These are phyloP conservation scores for Apistogramma diplotaenia DNA, from an alignment of 2,113 vertebrate genomes.

Conservation along the genomic window DNA sequence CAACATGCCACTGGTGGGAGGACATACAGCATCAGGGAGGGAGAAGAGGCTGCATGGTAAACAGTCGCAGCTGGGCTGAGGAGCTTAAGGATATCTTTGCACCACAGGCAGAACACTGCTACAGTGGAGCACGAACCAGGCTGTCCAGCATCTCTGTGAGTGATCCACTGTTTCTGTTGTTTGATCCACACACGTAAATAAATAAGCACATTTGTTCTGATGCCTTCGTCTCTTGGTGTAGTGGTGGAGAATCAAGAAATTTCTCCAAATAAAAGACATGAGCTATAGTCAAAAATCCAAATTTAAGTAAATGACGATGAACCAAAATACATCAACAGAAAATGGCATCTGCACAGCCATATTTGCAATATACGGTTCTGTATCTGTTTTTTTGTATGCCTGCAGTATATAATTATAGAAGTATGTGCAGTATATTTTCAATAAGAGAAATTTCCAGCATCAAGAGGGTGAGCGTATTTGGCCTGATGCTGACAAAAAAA, in stretches of 20 bases:
- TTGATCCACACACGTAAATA: background rate
- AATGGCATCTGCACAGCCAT: background rate
- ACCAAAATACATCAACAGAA: background rate
- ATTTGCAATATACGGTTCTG: background rate
- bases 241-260: background rate
- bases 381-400: background rate
- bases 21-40: background rate
- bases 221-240: background rate
- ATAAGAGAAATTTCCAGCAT: background rate
- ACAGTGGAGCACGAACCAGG: conserved; percentile 27
- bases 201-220: background rate
- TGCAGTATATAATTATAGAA: background rate
- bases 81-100: conserved; percentile 59
- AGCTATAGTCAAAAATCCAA: background rate
- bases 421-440: background rate
- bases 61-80: conserved; percentile 64
- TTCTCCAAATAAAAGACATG: background rate
- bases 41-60: conserved; percentile 45
- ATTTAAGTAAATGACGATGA: background rate
- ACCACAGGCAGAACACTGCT: conserved; percentile 29
- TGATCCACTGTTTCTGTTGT: background rate
- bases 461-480: background rate
- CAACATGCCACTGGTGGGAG: conserved; percentile 51
- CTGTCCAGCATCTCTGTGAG: conserved; percentile 64
- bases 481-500: background rate